A percentile compares a stretch with the other conserved stretches of the same genome.
Conservation (phyloP, 2,113 vertebrate species). For the Aptenodytes forsteri region DNA sequence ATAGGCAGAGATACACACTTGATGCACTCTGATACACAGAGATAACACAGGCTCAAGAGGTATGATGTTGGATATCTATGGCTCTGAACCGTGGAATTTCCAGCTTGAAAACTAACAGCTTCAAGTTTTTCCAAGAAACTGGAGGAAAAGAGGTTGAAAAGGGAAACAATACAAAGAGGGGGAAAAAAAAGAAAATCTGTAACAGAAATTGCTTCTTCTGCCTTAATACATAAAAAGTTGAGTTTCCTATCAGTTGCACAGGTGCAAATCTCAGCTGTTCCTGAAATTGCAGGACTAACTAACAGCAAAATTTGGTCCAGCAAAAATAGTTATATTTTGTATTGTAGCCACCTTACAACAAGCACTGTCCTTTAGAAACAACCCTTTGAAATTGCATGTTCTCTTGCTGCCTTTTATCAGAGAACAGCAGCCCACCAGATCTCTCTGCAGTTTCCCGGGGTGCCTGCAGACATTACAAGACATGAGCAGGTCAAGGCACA, state of each 20-base stretch:
- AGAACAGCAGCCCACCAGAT: neutral
- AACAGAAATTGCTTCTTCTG: neutral
- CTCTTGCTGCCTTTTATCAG: constrained; percentile 31
- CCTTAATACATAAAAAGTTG: neutral
- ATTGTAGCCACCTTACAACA: neutral
- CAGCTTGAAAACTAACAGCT: neutral
- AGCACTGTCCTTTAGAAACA: neutral
- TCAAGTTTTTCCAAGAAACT: neutral
- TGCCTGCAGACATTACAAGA: neutral
- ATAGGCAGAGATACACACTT: neutral
- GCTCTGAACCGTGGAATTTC: neutral
- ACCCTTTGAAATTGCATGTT: neutral
- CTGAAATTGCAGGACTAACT: neutral
- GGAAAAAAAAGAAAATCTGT: neutral
- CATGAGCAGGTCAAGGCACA: constrained; percentile 8
- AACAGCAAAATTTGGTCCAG: neutral
- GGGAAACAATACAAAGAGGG: neutral
- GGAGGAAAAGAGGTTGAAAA: neutral
- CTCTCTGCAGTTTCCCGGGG: neutral
- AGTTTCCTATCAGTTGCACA: neutral
- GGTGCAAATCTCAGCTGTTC: neutral
- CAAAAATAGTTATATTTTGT: neutral
- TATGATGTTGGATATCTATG: neutral
- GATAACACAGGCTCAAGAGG: neutral
- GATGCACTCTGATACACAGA: neutral